Conservation (phyloP, 1,140 invertebrate species). For the Telenomus remus region DNA sequence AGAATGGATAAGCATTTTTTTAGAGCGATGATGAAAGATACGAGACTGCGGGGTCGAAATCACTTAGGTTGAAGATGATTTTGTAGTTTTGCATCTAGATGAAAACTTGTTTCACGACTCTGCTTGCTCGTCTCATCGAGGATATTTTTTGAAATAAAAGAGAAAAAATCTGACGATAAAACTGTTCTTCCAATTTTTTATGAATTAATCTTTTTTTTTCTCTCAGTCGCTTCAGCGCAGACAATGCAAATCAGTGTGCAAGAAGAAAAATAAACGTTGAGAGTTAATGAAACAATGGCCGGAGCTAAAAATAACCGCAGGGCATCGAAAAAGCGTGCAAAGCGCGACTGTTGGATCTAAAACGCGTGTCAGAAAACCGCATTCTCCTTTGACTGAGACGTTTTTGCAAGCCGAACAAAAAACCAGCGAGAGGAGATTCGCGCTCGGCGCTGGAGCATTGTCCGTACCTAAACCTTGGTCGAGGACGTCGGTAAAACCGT, state of each 20-base stretch:
- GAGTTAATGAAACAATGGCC: background rate
- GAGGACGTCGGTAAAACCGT: constrained; percentile 45
- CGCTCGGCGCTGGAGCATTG: constrained; percentile 26
- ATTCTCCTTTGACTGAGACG: constrained; percentile 19
- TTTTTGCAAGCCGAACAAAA: constrained; percentile 23
- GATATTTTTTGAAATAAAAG: too few species aligned
- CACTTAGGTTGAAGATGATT: constrained; percentile 33
- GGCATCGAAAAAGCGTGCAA: constrained; percentile 9
- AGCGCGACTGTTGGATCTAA: constrained; percentile 10
- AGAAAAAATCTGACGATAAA: too few species aligned
- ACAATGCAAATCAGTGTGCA: too few species aligned
- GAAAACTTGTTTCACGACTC: too few species aligned
- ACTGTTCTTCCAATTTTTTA: too few species aligned
- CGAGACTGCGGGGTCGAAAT: constrained; percentile 22
- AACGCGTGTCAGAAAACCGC: constrained; percentile 28
- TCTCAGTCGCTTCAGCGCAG: too few species aligned
- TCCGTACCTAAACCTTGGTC: constrained; percentile 41
- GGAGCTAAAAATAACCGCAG: constrained; percentile 19
- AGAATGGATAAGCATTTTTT: constrained; percentile 33
- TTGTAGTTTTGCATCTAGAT: constrained; percentile 7
- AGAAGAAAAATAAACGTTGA: background rate
- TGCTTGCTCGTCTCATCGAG: too few species aligned
- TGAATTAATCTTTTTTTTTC: too few species aligned
- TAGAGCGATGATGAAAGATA: constrained; percentile 18
- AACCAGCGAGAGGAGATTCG: constrained; percentile 26